Evolutionary conservation across 2,797 vertebrate genomes (phyloP), one percentile per base, ranked within the genome.

Genomic region (Furcifer pardalis): DNA sequence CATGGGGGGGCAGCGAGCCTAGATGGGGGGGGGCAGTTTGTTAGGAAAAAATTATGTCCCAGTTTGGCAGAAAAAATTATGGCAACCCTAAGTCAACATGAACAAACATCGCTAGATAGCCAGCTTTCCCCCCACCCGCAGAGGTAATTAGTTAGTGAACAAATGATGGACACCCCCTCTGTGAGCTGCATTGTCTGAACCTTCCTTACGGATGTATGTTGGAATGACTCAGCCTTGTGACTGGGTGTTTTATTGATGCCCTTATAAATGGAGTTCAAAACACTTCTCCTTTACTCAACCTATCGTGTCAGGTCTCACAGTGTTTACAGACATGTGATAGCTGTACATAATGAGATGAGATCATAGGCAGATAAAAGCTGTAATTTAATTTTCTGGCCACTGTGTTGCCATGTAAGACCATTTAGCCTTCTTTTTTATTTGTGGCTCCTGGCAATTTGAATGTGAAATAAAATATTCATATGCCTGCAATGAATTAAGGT

Each of bases 401-500:
- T 91, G 69, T 91, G 91, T n/a, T 89, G 88, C 87, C 8, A 71
- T 82, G 56, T 89, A 87, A 77, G 89, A 86, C 71, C 87, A 79
- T 91, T 92, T 93, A 92, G 90, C 82, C 89, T 90, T 63, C 69
- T 91, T 92, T 93, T 80, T 87, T 86, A 87, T 91, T 95, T 92
- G 93, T 90, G 65, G 83, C 90, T 40, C 63, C 56, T 82, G 88
- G 66, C 86, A 81, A 80, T 68, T 7, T 65, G 91, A 90, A 89
- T 81, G 92, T 92, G 91, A 94, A 93, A 95, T 74, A 92, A 91
- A 93, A 91, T 95, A 91, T 91, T 89, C 4, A 75, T 86, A 91
- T 94, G 89, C 85, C 90, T 95, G 89, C 86, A 91, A 91, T 93
- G 92, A 95, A 94, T 93, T 95, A 86, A 90, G 91, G 93, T 93